Base-by-base conservation (phyloP, 1,140 invertebrate genomes). In the Drosophila elegans region DNA sequence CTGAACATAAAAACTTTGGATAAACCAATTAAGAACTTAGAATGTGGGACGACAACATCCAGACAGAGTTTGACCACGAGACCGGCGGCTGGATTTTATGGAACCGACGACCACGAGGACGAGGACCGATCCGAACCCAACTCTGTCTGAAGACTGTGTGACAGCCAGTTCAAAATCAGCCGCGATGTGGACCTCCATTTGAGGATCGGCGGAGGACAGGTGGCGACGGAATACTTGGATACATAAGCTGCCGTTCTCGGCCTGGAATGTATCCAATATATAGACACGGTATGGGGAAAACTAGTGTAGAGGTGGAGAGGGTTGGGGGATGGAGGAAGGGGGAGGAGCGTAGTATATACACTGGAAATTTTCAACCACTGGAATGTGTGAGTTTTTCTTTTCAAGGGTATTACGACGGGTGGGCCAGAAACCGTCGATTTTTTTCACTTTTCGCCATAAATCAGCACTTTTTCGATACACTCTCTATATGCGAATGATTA, bases 111-210 rank as follows among this genome's bases (percentile, higher is more conserved):
- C 78, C 56, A 55, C 61, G 55, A 59, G 46, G 74, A 63, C 67
- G 63, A 73, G 36, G 63, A 59, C 61, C 73, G 86, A 91, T 81
- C 83, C 86, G 90, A 76, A 77, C 66, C 72, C 74, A 88, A 91
- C 91, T 91, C 91, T 92, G 85, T 88, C 91, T 84, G 91, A 91
- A 88, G 85, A 92, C 91, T 91, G 91, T 90, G 83, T 88, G 77
- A 66, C 72, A 62, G 64, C 38, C 60, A 60, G 60, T 52, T 52
- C 57, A 29, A 32, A 39, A 25, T 34, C 56, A 66, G 49, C 42
- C 13, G 21, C 57, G 57, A 49, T 42, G 78, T 64, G 64, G 73
- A 88, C 72, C 84, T 51, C 60, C 42, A 34, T 25, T 51, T 32
- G 78, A 90, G 75, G 85, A 90, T 90, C 84, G 68, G 56, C 53